Conservation (phyloP, 2,888 invertebrate species). For the Heliconius hortense region DNA sequence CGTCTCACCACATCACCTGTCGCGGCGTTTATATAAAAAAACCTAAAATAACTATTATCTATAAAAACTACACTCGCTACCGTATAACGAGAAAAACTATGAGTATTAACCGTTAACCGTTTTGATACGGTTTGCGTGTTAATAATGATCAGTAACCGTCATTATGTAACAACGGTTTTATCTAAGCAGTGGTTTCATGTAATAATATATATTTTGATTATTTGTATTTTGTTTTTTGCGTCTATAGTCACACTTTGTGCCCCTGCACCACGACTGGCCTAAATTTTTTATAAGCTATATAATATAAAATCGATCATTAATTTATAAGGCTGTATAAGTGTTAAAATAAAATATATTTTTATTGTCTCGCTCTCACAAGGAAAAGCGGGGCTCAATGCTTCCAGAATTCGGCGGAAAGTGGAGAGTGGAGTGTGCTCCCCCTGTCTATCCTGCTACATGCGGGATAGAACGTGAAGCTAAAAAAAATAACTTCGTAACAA, state of each 20-base stretch:
- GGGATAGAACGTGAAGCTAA: no score
- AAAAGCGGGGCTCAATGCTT: no score
- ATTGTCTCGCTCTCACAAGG: no score
- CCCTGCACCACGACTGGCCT: no score
- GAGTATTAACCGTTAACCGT: conserved; percentile 28
- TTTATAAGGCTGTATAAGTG: neutral
- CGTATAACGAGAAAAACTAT: conserved; percentile 15
- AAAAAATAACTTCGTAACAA: no score
- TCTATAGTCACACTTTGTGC: no score
- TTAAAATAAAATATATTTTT: no score
- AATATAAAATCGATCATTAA: no score
- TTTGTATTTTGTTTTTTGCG: neutral
- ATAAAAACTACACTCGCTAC: conserved; percentile 17
- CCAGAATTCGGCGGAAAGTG: no score
- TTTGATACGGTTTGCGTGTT: conserved; percentile 28
- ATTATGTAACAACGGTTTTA: conserved; percentile 15
- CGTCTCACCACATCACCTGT: conserved; percentile 1
- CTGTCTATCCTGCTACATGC: no score
- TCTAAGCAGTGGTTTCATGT: conserved; percentile 6
- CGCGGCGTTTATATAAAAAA: neutral
- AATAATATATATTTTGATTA: neutral
- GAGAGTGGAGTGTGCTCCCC: no score
- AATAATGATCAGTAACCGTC: conserved; percentile 22
- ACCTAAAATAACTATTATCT: neutral
- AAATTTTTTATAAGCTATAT: no score